Conservation (phyloP, 2,113 vertebrate genomes). For the Corvus cornix region DNA sequence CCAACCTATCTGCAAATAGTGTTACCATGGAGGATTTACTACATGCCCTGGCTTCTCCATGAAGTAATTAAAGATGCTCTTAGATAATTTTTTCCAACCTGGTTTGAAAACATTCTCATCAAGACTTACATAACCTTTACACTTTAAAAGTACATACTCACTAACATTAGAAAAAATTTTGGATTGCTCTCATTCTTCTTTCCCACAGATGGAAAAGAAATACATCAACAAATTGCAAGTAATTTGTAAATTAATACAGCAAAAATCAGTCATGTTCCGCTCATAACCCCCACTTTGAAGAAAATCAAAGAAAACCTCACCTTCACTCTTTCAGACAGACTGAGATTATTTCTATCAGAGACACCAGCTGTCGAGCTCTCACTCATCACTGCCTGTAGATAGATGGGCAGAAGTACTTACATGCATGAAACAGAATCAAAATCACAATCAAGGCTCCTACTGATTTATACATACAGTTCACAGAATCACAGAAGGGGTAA, state of each 20-base stretch:
- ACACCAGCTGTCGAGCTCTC: conserved; percentile 52
- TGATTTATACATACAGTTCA: neutral
- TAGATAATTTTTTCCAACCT: neutral
- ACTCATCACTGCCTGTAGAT: conserved; percentile 44
- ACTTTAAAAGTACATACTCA: neutral
- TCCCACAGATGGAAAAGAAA: neutral
- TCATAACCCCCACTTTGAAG: neutral
- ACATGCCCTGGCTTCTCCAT: neutral
- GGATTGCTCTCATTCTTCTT: neutral
- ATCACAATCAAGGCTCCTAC: neutral
- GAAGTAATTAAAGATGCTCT: neutral
- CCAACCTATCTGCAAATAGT: neutral
- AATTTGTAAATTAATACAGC: neutral
- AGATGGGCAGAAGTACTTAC: neutral
- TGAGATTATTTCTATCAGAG: conserved; percentile 40
- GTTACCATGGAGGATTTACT: neutral
- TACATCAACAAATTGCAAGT: neutral
- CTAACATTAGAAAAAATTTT: neutral
- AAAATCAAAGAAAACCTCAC: conserved; percentile 45
- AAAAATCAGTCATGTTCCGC: neutral
- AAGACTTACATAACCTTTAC: neutral
- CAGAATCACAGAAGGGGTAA: neutral
- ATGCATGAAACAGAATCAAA: neutral
- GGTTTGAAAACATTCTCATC: neutral
- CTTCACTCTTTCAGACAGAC: conserved; percentile 57